A percentile compares a stretch with the other conserved stretches of the same genome.
phyloP scores from a whole-genome alignment of 2,888 invertebrate species.

The Sepioteuthis lessoniana region DNA sequence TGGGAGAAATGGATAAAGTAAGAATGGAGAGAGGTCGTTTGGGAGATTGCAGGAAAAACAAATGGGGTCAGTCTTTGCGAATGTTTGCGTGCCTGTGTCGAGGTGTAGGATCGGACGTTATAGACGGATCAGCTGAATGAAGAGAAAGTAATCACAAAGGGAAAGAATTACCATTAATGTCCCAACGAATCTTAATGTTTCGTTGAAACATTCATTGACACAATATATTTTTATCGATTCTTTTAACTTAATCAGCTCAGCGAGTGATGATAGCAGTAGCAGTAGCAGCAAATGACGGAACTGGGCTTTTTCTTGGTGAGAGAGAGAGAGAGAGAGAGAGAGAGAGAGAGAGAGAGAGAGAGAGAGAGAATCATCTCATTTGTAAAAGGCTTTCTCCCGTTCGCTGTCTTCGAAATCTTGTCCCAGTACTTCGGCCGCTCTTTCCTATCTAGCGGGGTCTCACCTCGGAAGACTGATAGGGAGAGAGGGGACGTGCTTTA shows the following conservation, averaged over 20 bases:
- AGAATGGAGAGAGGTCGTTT: too few relatives aligned
- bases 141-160: neutral
- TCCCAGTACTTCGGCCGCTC: too few relatives aligned
- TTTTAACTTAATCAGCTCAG: neutral
- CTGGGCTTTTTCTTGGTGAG: neutral
- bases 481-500: neutral
- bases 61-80: neutral
- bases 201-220: neutral
- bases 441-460: too few relatives aligned
- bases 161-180: neutral
- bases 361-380: neutral
- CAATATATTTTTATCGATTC: slow-evolving; percentile 13
- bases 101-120: neutral
- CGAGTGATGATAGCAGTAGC: neutral
- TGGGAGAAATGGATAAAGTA: neutral
- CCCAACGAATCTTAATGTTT: neutral
- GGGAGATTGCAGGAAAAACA: neutral
- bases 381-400: neutral
- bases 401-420: neutral
- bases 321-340: neutral
- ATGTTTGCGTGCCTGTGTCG: neutral
- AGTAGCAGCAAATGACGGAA: neutral
- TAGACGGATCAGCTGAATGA: neutral
- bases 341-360: neutral
- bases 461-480: too few relatives aligned